Percentiles rank a stretch among this genome's conserved stretches.
Conservation (phyloP, 2,888 invertebrate genomes). For the Eupithecia subfuscata region DNA sequence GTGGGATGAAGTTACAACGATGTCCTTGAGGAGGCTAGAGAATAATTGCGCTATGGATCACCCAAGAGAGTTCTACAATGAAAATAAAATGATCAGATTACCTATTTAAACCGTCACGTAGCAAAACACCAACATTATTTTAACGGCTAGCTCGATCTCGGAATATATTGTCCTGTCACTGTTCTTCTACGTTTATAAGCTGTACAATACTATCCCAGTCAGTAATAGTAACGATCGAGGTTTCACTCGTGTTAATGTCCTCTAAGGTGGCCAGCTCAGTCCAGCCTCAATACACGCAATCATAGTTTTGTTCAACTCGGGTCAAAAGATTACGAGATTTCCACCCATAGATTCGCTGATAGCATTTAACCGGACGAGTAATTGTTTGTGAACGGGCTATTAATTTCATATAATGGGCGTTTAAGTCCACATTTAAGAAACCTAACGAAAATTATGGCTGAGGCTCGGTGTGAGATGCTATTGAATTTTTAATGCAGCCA, state of each 20-base stretch:
- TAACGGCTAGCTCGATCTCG: background rate
- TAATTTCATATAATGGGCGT: constrained; percentile 76
- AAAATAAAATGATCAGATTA: background rate
- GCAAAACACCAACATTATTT: background rate
- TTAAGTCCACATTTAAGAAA: constrained; percentile 71
- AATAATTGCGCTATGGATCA: background rate
- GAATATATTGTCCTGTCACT: background rate
- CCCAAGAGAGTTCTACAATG: background rate
- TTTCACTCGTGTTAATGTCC: constrained; percentile 54
- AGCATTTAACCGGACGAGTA: constrained; percentile 78
- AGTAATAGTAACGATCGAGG: constrained; percentile 11
- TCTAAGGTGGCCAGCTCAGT: constrained; percentile 49
- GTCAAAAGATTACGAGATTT: constrained; percentile 81
- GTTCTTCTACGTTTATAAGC: background rate
- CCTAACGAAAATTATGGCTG: constrained; percentile 72
- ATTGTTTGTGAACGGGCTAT: constrained; percentile 80
- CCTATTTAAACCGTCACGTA: background rate
- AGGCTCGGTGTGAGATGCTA: constrained; percentile 60
- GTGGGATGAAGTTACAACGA: background rate
- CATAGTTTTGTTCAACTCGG: constrained; percentile 68
- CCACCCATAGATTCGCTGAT: constrained; percentile 79
- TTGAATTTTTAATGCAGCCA: constrained; percentile 61
- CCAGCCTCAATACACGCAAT: constrained; percentile 30
- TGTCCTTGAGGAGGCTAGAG: background rate
- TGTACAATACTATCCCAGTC: background rate